Evolutionary conservation across 2,113 vertebrate species (phyloP).

Genomic region (Baryphthengus martii): DNA sequence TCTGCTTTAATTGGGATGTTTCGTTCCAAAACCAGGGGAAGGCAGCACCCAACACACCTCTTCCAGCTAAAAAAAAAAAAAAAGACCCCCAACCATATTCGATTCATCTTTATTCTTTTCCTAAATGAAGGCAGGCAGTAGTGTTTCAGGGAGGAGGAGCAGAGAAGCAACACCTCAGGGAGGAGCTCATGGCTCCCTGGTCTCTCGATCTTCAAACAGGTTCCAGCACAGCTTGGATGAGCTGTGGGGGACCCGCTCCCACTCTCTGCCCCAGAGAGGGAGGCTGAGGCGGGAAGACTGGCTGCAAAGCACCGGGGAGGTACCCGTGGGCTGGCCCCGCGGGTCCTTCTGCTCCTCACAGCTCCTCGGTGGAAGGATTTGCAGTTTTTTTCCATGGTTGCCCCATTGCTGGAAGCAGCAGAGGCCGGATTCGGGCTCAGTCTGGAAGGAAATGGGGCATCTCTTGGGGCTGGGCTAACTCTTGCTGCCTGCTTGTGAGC

Average conservation of each 20-base stretch:
- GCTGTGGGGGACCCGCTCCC: accelerated
- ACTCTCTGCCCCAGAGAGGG: background rate
- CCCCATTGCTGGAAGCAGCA: background rate
- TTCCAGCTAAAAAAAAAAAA: background rate
- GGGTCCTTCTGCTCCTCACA: background rate
- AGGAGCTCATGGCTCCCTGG: background rate
- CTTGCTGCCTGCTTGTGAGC: accelerated
- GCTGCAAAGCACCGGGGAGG: background rate
- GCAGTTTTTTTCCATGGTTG: background rate
- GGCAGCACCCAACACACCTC: background rate
- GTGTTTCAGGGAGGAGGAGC: background rate
- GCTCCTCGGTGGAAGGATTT: background rate
- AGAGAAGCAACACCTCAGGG: background rate
- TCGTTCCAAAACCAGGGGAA: background rate
- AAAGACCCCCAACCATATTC: background rate
- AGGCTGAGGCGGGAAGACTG: background rate
- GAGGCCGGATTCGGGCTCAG: background rate
- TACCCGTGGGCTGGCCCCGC: accelerated
- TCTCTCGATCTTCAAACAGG: background rate
- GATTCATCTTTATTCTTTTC: background rate
- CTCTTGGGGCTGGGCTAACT: accelerated
- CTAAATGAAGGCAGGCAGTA: background rate
- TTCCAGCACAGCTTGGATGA: background rate
- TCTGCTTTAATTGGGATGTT: background rate
- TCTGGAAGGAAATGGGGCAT: background rate